Conservation (phyloP, 1,140 invertebrate species). For the Pissodes strobi region DNA sequence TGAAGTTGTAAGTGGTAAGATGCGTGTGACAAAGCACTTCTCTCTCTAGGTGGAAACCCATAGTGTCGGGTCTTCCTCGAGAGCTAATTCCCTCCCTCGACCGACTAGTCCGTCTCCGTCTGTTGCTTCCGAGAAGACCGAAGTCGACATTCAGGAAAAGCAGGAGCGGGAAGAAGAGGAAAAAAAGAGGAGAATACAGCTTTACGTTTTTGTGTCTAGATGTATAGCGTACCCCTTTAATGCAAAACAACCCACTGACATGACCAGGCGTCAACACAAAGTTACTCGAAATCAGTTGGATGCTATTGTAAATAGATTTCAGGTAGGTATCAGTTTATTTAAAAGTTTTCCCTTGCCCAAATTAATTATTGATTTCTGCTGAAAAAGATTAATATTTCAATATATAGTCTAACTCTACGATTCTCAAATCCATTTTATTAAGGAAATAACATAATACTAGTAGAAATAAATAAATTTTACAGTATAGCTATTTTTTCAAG, state of each 20-base stretch:
- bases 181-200: constrained; percentile 87
- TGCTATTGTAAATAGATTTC: constrained; percentile 92
- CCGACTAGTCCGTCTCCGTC: constrained; percentile 84
- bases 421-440: too few relatives aligned
- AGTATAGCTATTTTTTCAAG: too few relatives aligned
- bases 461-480: too few relatives aligned
- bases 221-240: constrained; percentile 99
- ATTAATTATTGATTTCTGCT: too few relatives aligned
- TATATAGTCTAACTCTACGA: too few relatives aligned
- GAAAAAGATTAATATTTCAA: too few relatives aligned
- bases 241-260: constrained; percentile 97
- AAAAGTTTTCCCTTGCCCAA: neutral
- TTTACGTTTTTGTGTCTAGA: constrained; percentile 98
- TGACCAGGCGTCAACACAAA: constrained; percentile 91
- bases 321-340: constrained; percentile 62
- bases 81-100: constrained; percentile 70
- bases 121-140: constrained; percentile 76
- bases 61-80: constrained; percentile 52
- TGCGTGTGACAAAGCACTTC: too few relatives aligned
- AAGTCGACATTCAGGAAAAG: constrained; percentile 73
- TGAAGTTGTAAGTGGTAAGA: too few relatives aligned
- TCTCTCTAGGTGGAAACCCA: constrained; percentile 30
- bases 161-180: constrained; percentile 92
- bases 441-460: too few relatives aligned
- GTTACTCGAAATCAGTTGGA: constrained; percentile 96